These are phyloP conservation scores for Heterodera carotae DNA, from an alignment of 1,140 invertebrate species.

Conservation along the genomic window DNA sequence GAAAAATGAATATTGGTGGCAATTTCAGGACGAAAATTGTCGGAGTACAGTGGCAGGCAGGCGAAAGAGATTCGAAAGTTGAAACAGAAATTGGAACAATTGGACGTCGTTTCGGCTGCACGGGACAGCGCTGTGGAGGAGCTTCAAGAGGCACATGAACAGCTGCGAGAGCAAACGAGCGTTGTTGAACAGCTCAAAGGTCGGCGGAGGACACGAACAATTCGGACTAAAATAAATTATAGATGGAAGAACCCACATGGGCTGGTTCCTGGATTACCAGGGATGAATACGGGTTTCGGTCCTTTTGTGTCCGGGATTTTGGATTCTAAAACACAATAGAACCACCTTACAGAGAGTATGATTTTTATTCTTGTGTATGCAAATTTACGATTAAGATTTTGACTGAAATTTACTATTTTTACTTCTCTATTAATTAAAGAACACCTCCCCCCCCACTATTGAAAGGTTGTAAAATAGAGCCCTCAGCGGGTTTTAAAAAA, in stretches of 20 bases:
- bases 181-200: slow-evolving; percentile 33
- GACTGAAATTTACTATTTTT: no score
- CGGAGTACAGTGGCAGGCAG: slow-evolving; percentile 38
- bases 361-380: no score
- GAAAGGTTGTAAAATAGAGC: no score
- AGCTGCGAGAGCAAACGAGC: slow-evolving; percentile 34
- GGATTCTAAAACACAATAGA: no score
- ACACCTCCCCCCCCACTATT: no score
- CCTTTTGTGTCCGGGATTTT: no score
- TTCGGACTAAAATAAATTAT: not conserved
- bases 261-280: no score
- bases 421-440: no score
- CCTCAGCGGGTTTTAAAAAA: no score
- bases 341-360: no score
- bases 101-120: slow-evolving; percentile 41
- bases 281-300: no score
- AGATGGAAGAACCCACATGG: not conserved
- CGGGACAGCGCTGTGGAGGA: slow-evolving; percentile 41
- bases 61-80: slow-evolving; percentile 43
- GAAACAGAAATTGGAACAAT: slow-evolving; percentile 37
- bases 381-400: no score
- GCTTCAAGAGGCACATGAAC: slow-evolving; percentile 33
- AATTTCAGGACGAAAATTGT: slow-evolving; percentile 35
- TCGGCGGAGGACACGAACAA: not conserved
- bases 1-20: not conserved